phyloP scores from a whole-genome alignment of 2,113 vertebrate species.

The Alectura lathami region DNA sequence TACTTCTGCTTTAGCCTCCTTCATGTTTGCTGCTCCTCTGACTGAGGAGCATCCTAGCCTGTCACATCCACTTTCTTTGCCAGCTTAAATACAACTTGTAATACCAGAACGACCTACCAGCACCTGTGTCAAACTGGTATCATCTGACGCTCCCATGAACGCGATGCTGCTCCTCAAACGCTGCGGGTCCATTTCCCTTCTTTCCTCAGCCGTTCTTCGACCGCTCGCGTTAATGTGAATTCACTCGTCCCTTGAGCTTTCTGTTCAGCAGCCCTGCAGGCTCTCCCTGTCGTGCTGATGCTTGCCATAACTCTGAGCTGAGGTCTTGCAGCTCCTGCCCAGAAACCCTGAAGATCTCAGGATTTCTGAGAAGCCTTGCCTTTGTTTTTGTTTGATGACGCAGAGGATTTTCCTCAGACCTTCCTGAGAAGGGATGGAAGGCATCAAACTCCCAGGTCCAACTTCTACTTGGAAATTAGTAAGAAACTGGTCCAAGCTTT shows the following conservation, averaged over 20 bases:
- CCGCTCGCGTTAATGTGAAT: background rate
- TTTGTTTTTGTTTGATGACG: background rate
- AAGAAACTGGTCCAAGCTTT: background rate
- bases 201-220: background rate
- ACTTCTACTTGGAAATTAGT: background rate
- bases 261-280: background rate
- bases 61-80: background rate
- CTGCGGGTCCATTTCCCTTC: background rate
- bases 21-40: background rate
- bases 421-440: background rate
- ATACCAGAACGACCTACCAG: too few relatives aligned
- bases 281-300: background rate
- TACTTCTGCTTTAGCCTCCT: background rate
- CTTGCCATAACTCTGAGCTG: background rate
- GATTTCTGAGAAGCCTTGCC: background rate
- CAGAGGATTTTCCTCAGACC: background rate
- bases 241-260: background rate
- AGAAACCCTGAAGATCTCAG: background rate
- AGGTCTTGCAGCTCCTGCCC: background rate
- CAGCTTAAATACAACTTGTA: background rate
- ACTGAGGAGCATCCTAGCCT: background rate
- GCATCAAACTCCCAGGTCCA: background rate
- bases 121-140: background rate
- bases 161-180: background rate
- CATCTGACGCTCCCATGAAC: accelerated